A percentile compares a stretch with the other conserved stretches of the same genome.
Conservation (phyloP, 1,140 invertebrate genomes). For the Aphaenogaster rudis region DNA sequence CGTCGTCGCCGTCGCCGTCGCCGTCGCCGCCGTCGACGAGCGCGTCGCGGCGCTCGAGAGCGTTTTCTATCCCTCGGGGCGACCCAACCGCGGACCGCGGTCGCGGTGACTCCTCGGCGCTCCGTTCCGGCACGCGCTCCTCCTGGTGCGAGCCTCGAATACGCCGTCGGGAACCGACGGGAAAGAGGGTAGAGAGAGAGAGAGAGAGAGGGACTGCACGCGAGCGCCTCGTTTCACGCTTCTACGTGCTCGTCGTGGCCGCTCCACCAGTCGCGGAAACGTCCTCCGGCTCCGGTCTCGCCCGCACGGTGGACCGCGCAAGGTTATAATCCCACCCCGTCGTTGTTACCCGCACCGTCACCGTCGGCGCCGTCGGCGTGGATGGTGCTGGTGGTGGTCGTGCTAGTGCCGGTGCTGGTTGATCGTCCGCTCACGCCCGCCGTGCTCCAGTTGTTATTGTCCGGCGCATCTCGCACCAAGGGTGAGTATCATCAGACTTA, state of each 20-base stretch:
- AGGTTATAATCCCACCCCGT: conserved; percentile 62
- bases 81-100: not conserved
- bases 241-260: not conserved
- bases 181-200: not conserved
- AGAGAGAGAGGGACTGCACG: not conserved
- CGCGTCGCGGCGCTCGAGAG: conserved; percentile 51
- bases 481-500: conserved; percentile 59
- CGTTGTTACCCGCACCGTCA: conserved; percentile 42
- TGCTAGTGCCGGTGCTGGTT: conserved; percentile 50
- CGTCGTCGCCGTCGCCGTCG: conserved; percentile 53
- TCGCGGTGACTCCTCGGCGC: not conserved
- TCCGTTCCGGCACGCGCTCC: not conserved
- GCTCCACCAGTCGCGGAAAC: not conserved
- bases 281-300: not conserved
- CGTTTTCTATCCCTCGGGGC: conserved; percentile 10
- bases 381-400: conserved; percentile 37
- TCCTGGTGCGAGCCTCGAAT: conserved; percentile 22
- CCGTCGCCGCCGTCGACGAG: conserved; percentile 61
- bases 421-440: conserved; percentile 13
- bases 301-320: conserved; percentile 55
- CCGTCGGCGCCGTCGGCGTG: conserved; percentile 45
- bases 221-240: conserved; percentile 25
- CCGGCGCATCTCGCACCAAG: conserved; percentile 40
- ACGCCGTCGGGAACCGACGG: conserved; percentile 31
- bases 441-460: conserved; percentile 10